phyloP scores from a whole-genome alignment of 2,113 vertebrate genomes.

The Chroicocephalus ridibundus region DNA sequence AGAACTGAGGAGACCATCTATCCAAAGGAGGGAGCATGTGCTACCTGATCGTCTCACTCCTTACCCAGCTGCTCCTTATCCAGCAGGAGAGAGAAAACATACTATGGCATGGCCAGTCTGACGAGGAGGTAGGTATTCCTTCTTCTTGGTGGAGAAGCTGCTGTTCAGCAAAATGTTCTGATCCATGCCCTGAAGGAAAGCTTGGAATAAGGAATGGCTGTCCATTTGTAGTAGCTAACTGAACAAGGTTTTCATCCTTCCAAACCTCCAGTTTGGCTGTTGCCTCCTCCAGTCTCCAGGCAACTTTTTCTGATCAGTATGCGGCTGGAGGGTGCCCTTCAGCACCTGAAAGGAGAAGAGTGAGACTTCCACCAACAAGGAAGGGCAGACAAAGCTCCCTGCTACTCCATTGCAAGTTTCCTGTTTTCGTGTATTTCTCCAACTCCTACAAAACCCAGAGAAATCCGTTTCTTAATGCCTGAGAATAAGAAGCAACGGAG shows the following conservation, averaged over 20 bases:
- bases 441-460: background rate
- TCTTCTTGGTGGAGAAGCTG: background rate
- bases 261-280: background rate
- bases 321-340: background rate
- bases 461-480: conserved; percentile 27
- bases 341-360: background rate
- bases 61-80: background rate
- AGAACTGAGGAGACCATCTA: background rate
- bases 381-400: background rate
- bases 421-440: background rate
- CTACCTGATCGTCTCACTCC: background rate
- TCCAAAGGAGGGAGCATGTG: background rate
- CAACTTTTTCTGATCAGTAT: background rate
- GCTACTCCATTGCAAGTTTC: background rate
- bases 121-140: background rate
- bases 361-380: background rate
- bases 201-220: background rate
- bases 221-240: background rate
- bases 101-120: fast-evolving
- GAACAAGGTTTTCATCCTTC: background rate
- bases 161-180: background rate
- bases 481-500: background rate
- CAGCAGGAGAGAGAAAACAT: background rate
- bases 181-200: background rate
- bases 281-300: background rate